Conservation (phyloP, 2,888 invertebrate genomes). For the Ormyrus rosae region DNA sequence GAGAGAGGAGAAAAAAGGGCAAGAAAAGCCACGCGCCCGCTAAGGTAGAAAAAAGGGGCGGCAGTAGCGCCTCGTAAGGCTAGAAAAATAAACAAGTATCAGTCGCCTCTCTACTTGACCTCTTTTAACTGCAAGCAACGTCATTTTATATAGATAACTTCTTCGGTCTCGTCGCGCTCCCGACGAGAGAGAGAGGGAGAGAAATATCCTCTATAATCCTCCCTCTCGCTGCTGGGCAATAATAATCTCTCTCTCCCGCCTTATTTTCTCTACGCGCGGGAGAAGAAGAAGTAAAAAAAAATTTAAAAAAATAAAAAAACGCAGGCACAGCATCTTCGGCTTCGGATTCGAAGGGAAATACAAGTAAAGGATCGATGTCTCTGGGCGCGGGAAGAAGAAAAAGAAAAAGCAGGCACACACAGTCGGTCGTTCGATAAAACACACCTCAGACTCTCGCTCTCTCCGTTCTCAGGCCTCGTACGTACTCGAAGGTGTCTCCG, state of each 20-base stretch:
- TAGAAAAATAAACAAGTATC: slow-evolving; percentile 47
- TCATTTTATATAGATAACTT: slow-evolving; percentile 34
- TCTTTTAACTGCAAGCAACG: slow-evolving; percentile 48
- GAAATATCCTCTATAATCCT: neutral
- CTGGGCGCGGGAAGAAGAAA: neutral
- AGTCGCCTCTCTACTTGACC: slow-evolving; percentile 46
- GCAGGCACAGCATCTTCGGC: too few relatives aligned
- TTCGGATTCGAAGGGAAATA: too few relatives aligned
- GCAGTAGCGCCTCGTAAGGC: too few relatives aligned
- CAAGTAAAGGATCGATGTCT: too few relatives aligned
- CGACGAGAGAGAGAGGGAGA: neutral
- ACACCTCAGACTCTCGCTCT: neutral
- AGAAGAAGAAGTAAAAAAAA: too few relatives aligned
- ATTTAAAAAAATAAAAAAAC: too few relatives aligned
- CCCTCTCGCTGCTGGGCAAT: neutral
- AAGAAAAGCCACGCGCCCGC: neutral
- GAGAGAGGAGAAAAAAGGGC: neutral
- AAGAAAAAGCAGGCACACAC: neutral
- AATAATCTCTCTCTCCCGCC: neutral
- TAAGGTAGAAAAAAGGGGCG: too few relatives aligned
- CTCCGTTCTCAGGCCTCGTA: too few relatives aligned
- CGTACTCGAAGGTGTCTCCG: neutral
- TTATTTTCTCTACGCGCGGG: neutral
- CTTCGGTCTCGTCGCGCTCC: neutral
- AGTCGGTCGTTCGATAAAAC: slow-evolving; percentile 8